Conservation (phyloP, 2,888 invertebrate species). For the Tachystola acroxantha region DNA sequence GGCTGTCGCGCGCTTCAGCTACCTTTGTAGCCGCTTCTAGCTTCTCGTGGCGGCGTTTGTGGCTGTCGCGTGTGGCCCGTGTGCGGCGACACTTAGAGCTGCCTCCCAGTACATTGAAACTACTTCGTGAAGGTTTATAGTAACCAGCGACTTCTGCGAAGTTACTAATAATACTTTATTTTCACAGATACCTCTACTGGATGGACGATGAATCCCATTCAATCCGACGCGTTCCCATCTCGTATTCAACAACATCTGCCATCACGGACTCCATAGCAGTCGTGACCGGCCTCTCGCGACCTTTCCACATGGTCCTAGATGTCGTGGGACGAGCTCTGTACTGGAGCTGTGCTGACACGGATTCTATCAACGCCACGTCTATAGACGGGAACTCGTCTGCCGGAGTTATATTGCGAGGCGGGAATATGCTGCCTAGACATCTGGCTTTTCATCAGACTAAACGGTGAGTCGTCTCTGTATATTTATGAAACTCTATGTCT, state of each 20-base stretch:
- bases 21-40: too few relatives aligned
- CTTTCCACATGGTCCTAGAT: slow-evolving; percentile 92
- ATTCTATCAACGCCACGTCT: slow-evolving; percentile 93
- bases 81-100: too few relatives aligned
- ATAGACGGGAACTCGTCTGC: slow-evolving; percentile 81
- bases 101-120: too few relatives aligned
- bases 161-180: too few relatives aligned
- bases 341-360: slow-evolving; percentile 91
- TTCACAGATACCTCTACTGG: slow-evolving; percentile 77
- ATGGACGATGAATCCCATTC: slow-evolving; percentile 88
- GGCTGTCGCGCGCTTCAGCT: too few relatives aligned
- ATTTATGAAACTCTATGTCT: neutral
- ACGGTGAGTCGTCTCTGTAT: slow-evolving; percentile 74
- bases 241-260: slow-evolving; percentile 53
- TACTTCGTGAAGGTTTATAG: too few relatives aligned
- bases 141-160: too few relatives aligned
- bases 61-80: too few relatives aligned
- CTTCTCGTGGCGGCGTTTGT: too few relatives aligned
- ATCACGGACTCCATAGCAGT: slow-evolving; percentile 60
- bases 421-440: slow-evolving; percentile 89
- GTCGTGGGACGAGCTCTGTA: slow-evolving; percentile 89
- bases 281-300: slow-evolving; percentile 80
- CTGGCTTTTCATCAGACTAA: slow-evolving; percentile 91
- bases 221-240: slow-evolving; percentile 81
- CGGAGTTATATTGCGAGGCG: slow-evolving; percentile 85